phyloP scores from a whole-genome alignment of 2,797 vertebrate genomes.

The Spinus olivaceus region DNA sequence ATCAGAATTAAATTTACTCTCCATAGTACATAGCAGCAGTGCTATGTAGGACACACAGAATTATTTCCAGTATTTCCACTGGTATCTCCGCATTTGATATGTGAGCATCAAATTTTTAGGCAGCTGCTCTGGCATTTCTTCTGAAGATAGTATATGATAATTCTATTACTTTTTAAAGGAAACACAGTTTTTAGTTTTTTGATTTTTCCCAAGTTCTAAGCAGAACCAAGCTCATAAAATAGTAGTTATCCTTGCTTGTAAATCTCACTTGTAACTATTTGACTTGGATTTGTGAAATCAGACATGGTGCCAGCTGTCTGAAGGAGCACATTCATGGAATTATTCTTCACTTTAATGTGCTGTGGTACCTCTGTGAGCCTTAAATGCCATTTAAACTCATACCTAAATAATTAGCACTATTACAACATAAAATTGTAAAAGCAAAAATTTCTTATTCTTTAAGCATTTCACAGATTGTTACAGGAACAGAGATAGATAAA shows the following conservation, averaged over 20 bases:
- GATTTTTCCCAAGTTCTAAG: not conserved
- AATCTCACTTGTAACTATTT: not conserved
- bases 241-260: not conserved
- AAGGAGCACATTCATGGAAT: not conserved
- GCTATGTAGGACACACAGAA: not conserved
- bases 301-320: not conserved
- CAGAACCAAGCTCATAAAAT: not conserved
- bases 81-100: not conserved
- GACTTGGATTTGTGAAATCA: not conserved
- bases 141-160: not conserved
- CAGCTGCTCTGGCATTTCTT: not conserved
- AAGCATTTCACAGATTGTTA: not conserved
- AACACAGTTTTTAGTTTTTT: not conserved
- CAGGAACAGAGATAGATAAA: fast-evolving
- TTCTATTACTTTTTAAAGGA: not conserved
- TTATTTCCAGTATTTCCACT: not conserved
- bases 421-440: not conserved
- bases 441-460: not conserved
- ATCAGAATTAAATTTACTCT: not conserved
- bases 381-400: not conserved
- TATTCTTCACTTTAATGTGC: not conserved
- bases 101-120: not conserved
- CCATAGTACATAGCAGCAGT: not conserved
- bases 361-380: not conserved
- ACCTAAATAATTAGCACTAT: not conserved